Evolutionary conservation across 1,140 invertebrate species (phyloP), one percentile per base, ranked within the genome.

Genomic region (Euglossa dilemma): DNA sequence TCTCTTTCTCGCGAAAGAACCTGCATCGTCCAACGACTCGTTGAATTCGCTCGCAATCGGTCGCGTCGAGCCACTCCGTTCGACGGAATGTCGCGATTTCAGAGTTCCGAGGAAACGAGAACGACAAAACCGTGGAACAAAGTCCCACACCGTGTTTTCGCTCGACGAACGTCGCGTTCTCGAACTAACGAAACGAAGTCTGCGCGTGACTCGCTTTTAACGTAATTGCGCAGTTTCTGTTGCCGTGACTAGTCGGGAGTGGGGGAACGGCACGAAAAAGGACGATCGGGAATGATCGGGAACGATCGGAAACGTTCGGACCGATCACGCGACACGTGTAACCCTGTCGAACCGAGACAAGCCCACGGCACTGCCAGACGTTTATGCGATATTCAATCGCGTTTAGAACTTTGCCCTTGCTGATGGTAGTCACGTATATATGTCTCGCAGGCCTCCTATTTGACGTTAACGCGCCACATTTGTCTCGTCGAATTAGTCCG

Each of bases 331-430:
- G 20, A 28, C 63, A 36, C 28, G 63, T 57, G 56, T 5, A 64
- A 43, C 16, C 16, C 36, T 8, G 18, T 8, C 6, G 18, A 43
- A 14, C 18, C 14, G 36, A 20, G 6, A 36, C 4, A 25, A 63
- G 61, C 36, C 36, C 28, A 25, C 14, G 8, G 36, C 28, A 16
- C 43, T 16, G 20, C 63, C 5, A 64, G 63, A 64, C 84, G 64
- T 83, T 87, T 85, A 87, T 83, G 64, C 75, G 74, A 85, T 87
- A 87, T 87, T 78, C 71, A 52, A 50, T 12, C 45, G 54, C 59
- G 77, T 75, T 85, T 87, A 70, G 66, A 56, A 54, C n/a, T 56
- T 79, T 47, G 59, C 74, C 75, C 87, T 78, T 61, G 66, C 52
- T 74, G 16, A 14, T 57, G 74, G 79, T 66, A 43, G 63, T 59